A percentile compares a stretch with the other conserved stretches of the same genome.
These are phyloP conservation scores for Trachelus troglodyta DNA, from an alignment of 2,888 invertebrate species.

Conservation along the genomic window DNA sequence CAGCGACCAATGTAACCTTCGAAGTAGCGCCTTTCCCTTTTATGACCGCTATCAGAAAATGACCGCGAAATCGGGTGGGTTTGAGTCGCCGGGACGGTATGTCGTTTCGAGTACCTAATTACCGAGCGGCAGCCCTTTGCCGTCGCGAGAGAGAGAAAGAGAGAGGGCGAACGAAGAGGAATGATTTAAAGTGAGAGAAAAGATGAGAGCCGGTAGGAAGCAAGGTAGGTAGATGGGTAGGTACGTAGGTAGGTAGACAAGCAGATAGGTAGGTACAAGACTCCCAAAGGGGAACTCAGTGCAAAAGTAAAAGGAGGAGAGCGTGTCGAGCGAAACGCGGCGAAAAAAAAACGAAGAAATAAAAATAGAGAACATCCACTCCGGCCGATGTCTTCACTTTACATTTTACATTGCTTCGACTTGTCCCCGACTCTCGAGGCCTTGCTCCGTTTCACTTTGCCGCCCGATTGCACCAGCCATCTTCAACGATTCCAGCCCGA, in stretches of 20 bases:
- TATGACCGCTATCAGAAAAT: neutral
- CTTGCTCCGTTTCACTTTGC: neutral
- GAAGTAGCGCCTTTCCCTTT: neutral
- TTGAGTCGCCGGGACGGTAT: neutral
- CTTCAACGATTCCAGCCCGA: neutral
- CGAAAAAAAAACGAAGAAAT: neutral
- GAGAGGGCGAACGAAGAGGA: constrained; percentile 14
- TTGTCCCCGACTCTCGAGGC: neutral
- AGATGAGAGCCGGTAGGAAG: neutral
- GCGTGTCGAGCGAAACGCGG: neutral
- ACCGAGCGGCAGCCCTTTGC: neutral
- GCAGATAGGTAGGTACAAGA: neutral
- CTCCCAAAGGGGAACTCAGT: neutral
- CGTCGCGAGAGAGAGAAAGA: constrained; percentile 5
- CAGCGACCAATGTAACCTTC: neutral
- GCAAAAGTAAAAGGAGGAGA: neutral
- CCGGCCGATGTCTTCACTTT: neutral
- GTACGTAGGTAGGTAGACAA: neutral
- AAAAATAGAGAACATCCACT: neutral
- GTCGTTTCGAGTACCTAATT: neutral
- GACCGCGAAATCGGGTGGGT: neutral
- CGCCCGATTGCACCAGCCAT: neutral
- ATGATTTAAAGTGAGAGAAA: neutral
- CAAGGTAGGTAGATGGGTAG: neutral
- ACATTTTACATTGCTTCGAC: neutral